A percentile compares a stretch with the other conserved stretches of the same genome.
Evolutionary conservation across 2,888 invertebrate genomes (phyloP).

Genomic region (Brachynemurus nebulosus): DNA sequence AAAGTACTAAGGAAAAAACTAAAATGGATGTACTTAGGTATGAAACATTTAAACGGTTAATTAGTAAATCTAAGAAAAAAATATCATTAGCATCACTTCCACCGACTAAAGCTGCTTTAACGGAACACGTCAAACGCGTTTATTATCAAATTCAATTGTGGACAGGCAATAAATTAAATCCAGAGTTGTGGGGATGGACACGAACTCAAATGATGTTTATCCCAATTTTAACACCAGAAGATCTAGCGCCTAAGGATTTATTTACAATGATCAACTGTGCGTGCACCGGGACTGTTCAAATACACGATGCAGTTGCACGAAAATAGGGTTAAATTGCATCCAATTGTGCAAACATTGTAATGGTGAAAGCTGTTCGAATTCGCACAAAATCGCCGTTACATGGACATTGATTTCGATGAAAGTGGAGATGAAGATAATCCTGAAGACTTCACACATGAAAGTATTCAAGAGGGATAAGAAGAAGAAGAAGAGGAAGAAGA

Average conservation of each 20-base stretch:
- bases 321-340: not conserved
- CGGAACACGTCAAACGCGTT: constrained; percentile 3
- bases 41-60: not conserved
- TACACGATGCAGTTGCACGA: not conserved
- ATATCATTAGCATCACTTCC: not conserved
- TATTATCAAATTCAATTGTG: constrained; percentile 6
- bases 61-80: not conserved
- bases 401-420: no score
- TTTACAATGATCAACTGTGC: no score
- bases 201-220: not conserved
- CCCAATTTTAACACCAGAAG: not conserved
- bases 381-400: no score
- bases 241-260: not conserved
- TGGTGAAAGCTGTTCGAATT: not conserved
- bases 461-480: no score
- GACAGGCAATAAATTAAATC: not conserved
- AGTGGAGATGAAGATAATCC: no score
- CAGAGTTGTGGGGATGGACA: not conserved
- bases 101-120: not conserved
- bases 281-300: no score
- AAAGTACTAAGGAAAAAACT: not conserved
- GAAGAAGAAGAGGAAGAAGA: no score
- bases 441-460: no score
- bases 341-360: not conserved
- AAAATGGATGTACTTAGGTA: not conserved